Evolutionary conservation across 1,140 invertebrate species (phyloP), one percentile per base, ranked within the genome.

Genomic region (Pararge aegeria): DNA sequence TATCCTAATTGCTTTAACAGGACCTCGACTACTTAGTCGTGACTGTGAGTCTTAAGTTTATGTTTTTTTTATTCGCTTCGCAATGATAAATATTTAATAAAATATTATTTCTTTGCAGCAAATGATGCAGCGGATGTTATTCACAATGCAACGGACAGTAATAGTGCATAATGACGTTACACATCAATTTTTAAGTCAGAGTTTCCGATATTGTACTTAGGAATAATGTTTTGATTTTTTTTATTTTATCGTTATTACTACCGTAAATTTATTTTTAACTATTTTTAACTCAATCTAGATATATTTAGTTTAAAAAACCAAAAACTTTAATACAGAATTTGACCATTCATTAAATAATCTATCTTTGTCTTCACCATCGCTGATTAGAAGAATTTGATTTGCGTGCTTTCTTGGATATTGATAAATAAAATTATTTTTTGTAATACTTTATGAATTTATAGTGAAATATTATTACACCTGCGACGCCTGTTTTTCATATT

Each of bases 1-100:
- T 5, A 94, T 97, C 37, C 87, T 97, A 15, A 98, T 98, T 53
- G 94, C 95, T 1, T 66, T 98, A 0, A 91, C 93, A 0, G 97
- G 96, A 0, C 94, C 96, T 0, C 92, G 92, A 57, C 85, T 98
- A 9, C 88, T 98, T 20, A 75, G 50, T 21, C 69, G 64, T 29
- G 61, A 82, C 40, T 34, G 80, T 82, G 64, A 76, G 67, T 55
- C 15, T 37, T n/a, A n/a, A n/a, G n/a, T n/a, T n/a, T n/a, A n/a
- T n/a, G 10, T 29, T 18, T 55, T 42, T 42, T 16, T 10, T 29
- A 16, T 38, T 20, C 27, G 34, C 2, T 34, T 12, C 12, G 7
- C 30, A n/a, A 34, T 7, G 1, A 5, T 30, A 7, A 1, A 6
- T 1, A 5, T 30, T 10, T 30, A 7, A 7, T 10, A 34, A 4